Evolutionary conservation across 37 sponge, comb jelly and placozoan species (phyloP), one percentile per base, ranked within the genome.

Genomic region (Geodia barretti): DNA sequence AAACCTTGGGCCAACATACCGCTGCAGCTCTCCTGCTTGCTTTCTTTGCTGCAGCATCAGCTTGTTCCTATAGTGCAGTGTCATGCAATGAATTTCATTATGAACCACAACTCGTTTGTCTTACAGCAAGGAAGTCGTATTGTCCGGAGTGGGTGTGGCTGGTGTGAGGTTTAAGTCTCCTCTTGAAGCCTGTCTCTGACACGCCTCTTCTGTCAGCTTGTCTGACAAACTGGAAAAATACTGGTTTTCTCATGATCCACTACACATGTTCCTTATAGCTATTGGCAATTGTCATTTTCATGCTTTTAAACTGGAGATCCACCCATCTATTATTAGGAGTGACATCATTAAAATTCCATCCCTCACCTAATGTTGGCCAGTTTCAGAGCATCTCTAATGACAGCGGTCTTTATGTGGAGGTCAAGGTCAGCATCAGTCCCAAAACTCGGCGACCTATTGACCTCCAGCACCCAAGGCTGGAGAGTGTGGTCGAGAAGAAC

Each of bases 391-490:
- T 92, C 90, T 40, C 54, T 70, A 9, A 96, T 87, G 11, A 96
- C 91, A 43, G 87, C 93, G 76, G 43, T 79, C 67, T 96, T 96
- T 35, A 96, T 87, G n/a, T 90, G 81, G 35, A 78, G 58, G 73
- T 96, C 96, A 38, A 96, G 73, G 41, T 84, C 42, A 29, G 90
- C 59, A 60, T 92, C 96, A 70, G 87, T 89, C 30, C 87, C 84
- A 74, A 96, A 92, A 34, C 96, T 96, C 4, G 96, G 96, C 38
- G 90, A 86, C 35, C 96, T 72, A 58, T 96, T 96, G 30, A 95
- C 96, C 87, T 96, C 96, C n/a, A 96, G 81, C 31, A 96, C 82
- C 93, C 93, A 96, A 60, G 96, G 93, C 34, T 87, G 83, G 17
- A 92, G 79, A 36, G 64, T 78, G 9, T 81, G 32, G 62, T 96